Conservation (phyloP, 2,797 vertebrate genomes). For the Lepus townsendii region DNA sequence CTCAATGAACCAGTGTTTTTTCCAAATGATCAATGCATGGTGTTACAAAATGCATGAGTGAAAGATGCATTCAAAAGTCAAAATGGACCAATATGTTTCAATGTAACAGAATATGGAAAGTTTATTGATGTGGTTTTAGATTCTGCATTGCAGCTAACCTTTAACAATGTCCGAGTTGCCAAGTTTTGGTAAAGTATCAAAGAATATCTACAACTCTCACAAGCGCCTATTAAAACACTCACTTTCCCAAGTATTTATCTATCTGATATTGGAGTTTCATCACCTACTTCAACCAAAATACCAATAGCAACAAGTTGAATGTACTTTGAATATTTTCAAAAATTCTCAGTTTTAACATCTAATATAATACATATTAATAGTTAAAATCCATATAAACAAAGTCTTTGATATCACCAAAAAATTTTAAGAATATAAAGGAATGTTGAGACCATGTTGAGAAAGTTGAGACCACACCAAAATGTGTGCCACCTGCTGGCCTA, state of each 20-base stretch:
- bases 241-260: neutral
- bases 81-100: slow-evolving; percentile 20
- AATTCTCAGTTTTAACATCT: slow-evolving; percentile 17
- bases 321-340: neutral
- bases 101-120: neutral
- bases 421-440: neutral
- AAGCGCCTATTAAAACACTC: neutral
- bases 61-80: neutral
- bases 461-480: neutral
- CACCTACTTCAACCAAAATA: neutral
- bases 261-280: neutral
- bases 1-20: neutral
- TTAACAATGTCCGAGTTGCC: slow-evolving; percentile 38
- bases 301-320: neutral
- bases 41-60: neutral
- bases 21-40: neutral
- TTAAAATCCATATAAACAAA: neutral
- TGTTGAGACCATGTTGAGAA: neutral
- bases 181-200: neutral
- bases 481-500: neutral
- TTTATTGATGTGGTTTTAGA: neutral
- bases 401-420: neutral
- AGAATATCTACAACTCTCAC: neutral
- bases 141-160: neutral
- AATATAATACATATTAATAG: neutral